Base-by-base conservation (phyloP, 2,113 vertebrate species). In the Nipponia nippon region DNA sequence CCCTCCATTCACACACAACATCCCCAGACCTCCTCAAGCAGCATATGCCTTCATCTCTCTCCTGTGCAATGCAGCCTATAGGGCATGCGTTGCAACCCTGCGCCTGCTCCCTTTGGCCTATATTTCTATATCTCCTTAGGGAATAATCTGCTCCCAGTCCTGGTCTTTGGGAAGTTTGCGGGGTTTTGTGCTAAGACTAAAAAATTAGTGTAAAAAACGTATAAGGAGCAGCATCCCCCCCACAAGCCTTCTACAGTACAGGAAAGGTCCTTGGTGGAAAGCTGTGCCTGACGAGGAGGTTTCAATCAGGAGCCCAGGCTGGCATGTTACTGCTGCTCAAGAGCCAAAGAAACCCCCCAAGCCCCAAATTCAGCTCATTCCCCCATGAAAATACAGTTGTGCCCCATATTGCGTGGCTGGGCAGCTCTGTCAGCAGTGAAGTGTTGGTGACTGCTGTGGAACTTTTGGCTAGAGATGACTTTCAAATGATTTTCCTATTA, bases 301-400 rank as follows among this genome's bases (percentile, higher is more conserved):
- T 47, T 71, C 61, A 16, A 14, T 18, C 16, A 16, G 47, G 30
- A 85, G 30, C 65, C n/a, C 20, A 5, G 62, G 5, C 3, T 83
- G 50, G 17, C 9, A 3, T 2, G 7, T 66, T 13, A 8, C 25
- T 87, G 26, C 44, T 71, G 16, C 34, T 36, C 17, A 38, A 52
- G 27, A 76, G 56, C n/a, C 71, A 63, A 52, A 27, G 32, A 34
- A 71, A 76, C 18, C 7, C n/a, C 42, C 27, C 25, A 72, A 62
- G 12, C 36, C 55, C 46, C 53, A 56, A 46, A 71, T 30, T 40
- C 38, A 58, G 9, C 32, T 76, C 34, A 4, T 73, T 76, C 2
- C 7, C 19, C 34, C 22, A 2, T 3, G 4, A 62, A 44, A 36
- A 26, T 11, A 9, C 7, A 4, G 14, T 13, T 1, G 1, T 56